A percentile compares a stretch with the other conserved stretches of the same genome.
Evolutionary conservation across 2,888 invertebrate genomes (phyloP).

Genomic region (Monoplex corrugatus): DNA sequence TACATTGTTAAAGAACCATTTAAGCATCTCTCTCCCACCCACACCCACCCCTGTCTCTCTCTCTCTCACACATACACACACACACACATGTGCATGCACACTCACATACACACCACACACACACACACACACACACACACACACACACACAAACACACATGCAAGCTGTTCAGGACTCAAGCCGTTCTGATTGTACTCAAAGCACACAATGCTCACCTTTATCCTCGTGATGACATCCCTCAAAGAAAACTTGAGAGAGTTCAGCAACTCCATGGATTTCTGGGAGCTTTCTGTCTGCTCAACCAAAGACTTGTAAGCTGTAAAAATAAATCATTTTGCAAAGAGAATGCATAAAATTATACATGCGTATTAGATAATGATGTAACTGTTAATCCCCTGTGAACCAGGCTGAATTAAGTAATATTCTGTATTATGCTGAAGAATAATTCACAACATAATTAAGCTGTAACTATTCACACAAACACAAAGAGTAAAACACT

Average conservation of each 20-base stretch:
- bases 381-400: too few relatives aligned
- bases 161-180: neutral
- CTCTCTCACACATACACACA: neutral
- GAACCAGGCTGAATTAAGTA: too few relatives aligned
- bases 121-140: neutral
- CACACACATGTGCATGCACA: neutral
- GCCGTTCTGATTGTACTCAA: too few relatives aligned
- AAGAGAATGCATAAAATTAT: too few relatives aligned
- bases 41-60: neutral
- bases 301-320: constrained; percentile 65
- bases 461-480: too few relatives aligned
- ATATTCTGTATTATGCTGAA: too few relatives aligned
- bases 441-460: too few relatives aligned
- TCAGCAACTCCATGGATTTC: constrained; percentile 69
- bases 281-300: constrained; percentile 52
- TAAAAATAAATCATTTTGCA: too few relatives aligned
- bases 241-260: constrained; percentile 77
- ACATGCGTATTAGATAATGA: too few relatives aligned
- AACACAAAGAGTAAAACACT: neutral
- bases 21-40: too few relatives aligned
- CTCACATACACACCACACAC: neutral
- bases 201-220: too few relatives aligned
- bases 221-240: constrained; percentile 73
- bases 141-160: neutral
- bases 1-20: too few relatives aligned